Conservation (phyloP, 2,888 invertebrate genomes). For the Agonopterix subpropinquella region DNA sequence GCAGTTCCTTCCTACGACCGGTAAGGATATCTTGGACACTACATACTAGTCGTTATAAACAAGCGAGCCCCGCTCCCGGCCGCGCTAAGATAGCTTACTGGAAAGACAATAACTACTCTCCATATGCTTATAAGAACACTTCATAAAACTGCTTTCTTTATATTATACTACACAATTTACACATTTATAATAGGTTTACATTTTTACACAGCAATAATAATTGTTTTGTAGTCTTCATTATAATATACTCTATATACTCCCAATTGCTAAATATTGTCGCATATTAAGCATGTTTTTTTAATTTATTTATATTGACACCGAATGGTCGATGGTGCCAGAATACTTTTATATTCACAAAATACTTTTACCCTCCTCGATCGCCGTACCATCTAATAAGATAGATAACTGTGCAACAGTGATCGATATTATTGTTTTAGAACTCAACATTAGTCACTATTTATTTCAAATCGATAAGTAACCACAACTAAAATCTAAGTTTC, state of each 20-base stretch:
- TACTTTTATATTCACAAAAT: slow-evolving; percentile 45
- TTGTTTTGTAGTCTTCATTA: slow-evolving; percentile 68
- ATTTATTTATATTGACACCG: slow-evolving; percentile 45
- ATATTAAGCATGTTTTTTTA: slow-evolving; percentile 58
- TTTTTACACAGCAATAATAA: slow-evolving; percentile 74
- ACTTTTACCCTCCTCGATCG: slow-evolving; percentile 31
- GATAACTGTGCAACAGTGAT: slow-evolving; percentile 33
- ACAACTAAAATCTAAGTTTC: slow-evolving; percentile 47
- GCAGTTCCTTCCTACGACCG: slow-evolving; percentile 9
- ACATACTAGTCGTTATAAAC: slow-evolving; percentile 22
- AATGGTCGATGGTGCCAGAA: slow-evolving; percentile 48
- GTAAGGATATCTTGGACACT: slow-evolving; percentile 14
- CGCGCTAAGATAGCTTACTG: slow-evolving; percentile 21
- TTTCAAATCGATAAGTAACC: slow-evolving; percentile 44
- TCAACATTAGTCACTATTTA: slow-evolving; percentile 27
- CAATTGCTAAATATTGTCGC: slow-evolving; percentile 74
- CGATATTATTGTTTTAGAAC: slow-evolving; percentile 40
- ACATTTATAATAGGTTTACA: slow-evolving; percentile 70
- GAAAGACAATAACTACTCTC: slow-evolving; percentile 47
- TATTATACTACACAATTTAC: slow-evolving; percentile 75
- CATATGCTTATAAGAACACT: slow-evolving; percentile 72
- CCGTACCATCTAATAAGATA: slow-evolving; percentile 26
- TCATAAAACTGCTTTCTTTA: slow-evolving; percentile 64
- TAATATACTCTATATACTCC: slow-evolving; percentile 68
- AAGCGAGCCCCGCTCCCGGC: slow-evolving; percentile 20